These are phyloP conservation scores for Plutomurus gul DNA, from an alignment of 1,140 invertebrate genomes.

Conservation along the genomic window DNA sequence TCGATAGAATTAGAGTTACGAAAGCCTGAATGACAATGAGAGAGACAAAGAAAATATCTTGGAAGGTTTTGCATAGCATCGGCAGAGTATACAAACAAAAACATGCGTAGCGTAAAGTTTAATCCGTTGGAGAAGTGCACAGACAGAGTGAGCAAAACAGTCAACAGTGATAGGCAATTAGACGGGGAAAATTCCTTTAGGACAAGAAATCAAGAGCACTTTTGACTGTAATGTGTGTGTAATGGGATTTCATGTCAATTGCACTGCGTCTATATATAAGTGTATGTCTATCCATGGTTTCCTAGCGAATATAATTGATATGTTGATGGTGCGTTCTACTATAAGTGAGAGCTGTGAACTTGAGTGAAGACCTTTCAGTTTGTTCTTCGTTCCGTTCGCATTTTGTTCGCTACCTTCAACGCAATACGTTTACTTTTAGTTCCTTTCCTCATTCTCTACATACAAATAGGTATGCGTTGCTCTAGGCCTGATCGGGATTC, in stretches of 20 bases:
- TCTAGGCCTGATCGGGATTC: neutral
- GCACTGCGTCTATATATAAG: neutral
- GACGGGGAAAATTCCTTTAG: neutral
- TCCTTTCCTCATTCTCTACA: no score
- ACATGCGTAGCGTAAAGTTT: no score
- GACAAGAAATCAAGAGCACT: neutral
- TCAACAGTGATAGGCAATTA: conserved; percentile 24
- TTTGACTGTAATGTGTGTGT: neutral
- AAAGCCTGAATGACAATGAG: no score
- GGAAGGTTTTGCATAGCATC: no score
- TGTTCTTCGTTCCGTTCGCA: neutral
- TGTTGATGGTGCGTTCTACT: neutral
- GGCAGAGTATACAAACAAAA: no score
- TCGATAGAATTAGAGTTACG: no score
- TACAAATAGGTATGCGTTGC: no score
- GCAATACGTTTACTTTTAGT: no score
- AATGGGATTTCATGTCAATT: neutral
- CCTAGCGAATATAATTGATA: conserved; percentile 6
- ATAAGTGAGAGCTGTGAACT: conserved; percentile 4
- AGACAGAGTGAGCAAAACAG: no score
- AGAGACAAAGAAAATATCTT: no score
- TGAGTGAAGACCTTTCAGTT: conserved; percentile 7
- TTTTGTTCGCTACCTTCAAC: neutral
- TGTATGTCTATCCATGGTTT: no score
- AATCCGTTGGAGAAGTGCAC: no score